Evolutionary conservation across 23 tunicate genomes (phyloP), one percentile per base, ranked within the genome.

Genomic region (Styela clava): DNA sequence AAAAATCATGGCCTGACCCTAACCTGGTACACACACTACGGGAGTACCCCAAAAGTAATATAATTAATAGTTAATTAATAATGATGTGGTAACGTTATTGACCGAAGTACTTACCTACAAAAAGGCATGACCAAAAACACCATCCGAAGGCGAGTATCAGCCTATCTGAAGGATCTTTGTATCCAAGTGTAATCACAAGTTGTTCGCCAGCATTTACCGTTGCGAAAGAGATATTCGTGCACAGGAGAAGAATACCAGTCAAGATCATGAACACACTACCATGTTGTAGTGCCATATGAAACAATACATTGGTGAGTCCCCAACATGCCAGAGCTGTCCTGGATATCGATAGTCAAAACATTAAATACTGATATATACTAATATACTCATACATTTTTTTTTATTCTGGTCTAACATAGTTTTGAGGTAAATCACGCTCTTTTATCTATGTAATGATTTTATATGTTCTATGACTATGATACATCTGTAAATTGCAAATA

Each of bases 281-380:
- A 62, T 84, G 88, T 61, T 80, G 62, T 62, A 82, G 81, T 16
- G 85, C 88, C 56, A 87, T 65, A 52, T 87, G 88, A 37, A 93
- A 68, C 12, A 88, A 25, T 3, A 93, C 67, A 63, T 87, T 88
- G 62, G 90, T 35, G 25, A 93, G 25, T 23, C 88, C 35, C 98
- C 98, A 93, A 3, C 76, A 34, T 2, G 86, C 98, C 52, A 93
- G 86, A 2, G 98, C 98, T 33, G 93, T 68, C 98, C 98, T 93
- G 78, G 24, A 67, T 19, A 51, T 16, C 7, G 77, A 71, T 32
- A 71, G 16, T 16, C 24, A 21, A 68, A 29, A 68, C n/a, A n/a
- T n/a, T n/a, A n/a, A n/a, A n/a, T n/a, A n/a, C n/a, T n/a, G n/a
- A n/a, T n/a, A n/a, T n/a, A n/a, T n/a, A n/a, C n/a, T n/a, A n/a